Evolutionary conservation across 2,888 invertebrate species (phyloP).

Genomic region (Stenodera caucasica): DNA sequence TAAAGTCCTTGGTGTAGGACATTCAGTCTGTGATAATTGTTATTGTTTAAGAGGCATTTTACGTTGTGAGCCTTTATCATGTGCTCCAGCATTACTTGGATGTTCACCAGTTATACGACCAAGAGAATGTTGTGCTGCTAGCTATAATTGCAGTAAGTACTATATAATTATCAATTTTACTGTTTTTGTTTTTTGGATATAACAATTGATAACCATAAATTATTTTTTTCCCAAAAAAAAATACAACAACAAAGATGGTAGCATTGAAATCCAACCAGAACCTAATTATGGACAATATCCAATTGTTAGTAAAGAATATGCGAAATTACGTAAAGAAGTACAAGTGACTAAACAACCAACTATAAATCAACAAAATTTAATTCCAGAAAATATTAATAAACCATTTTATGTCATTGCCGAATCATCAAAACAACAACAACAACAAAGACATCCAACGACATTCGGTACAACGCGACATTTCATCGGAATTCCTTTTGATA

Average conservation of each 20-base stretch:
- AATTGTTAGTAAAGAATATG: conserved; percentile 59
- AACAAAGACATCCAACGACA: conserved; percentile 40
- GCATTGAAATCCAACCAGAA: conserved; percentile 58
- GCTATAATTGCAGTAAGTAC: conserved; percentile 76
- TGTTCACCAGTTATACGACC: conserved; percentile 74
- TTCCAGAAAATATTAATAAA: conserved; percentile 21
- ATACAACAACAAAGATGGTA: conserved; percentile 59
- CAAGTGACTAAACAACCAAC: conserved; percentile 22
- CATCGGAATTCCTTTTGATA: conserved; percentile 33
- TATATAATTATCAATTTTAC: neutral
- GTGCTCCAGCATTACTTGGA: conserved; percentile 73
- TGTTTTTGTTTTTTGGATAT: too few relatives aligned
- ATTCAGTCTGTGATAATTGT: conserved; percentile 73
- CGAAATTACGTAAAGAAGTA: conserved; percentile 58
- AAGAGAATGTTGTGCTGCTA: conserved; percentile 83
- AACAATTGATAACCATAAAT: conserved; percentile 5
- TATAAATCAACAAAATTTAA: conserved; percentile 11
- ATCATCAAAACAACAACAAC: conserved; percentile 31
- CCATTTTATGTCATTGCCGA: conserved; percentile 48
- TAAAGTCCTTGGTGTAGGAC: conserved; percentile 62
- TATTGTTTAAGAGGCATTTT: conserved; percentile 76
- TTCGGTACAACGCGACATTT: conserved; percentile 47
- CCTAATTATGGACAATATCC: conserved; percentile 59
- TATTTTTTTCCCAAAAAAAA: too few relatives aligned
- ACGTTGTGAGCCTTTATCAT: conserved; percentile 74